phyloP scores from a whole-genome alignment of 2,113 vertebrate species.

The Gallinago paraguaiae region DNA sequence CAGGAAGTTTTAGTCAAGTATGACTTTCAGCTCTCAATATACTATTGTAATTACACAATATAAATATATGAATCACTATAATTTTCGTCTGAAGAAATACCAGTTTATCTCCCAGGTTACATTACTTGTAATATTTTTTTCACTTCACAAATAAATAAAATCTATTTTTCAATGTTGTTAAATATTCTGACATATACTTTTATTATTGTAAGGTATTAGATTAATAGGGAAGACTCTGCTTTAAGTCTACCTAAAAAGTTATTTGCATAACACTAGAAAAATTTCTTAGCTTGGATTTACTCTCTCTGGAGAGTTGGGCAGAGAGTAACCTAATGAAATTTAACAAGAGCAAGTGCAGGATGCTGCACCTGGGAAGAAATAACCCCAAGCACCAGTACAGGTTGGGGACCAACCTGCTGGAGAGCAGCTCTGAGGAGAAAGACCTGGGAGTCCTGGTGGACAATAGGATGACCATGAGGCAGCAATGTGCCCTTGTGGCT shows the following conservation, averaged over 20 bases:
- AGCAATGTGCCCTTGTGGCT: too few species aligned
- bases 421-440: too few species aligned
- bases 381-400: too few species aligned
- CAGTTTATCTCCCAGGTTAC: neutral
- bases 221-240: neutral
- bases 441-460: too few species aligned
- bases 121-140: neutral
- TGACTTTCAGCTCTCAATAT: neutral
- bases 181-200: neutral
- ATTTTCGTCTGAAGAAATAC: neutral
- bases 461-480: too few species aligned
- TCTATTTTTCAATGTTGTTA: neutral
- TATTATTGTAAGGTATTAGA: neutral
- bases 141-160: neutral
- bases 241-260: neutral
- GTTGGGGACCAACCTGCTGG: too few species aligned
- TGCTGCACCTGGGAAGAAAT: too few species aligned
- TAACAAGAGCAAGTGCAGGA: too few species aligned
- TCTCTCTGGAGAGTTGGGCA: neutral
- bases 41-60: neutral
- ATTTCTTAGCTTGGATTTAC: neutral
- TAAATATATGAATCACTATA: neutral
- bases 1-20: neutral
- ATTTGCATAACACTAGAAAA: neutral
- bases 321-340: too few species aligned